Evolutionary conservation across 2,888 invertebrate species (phyloP), one percentile per base, ranked within the genome.

Genomic region (Andrena camellia): DNA sequence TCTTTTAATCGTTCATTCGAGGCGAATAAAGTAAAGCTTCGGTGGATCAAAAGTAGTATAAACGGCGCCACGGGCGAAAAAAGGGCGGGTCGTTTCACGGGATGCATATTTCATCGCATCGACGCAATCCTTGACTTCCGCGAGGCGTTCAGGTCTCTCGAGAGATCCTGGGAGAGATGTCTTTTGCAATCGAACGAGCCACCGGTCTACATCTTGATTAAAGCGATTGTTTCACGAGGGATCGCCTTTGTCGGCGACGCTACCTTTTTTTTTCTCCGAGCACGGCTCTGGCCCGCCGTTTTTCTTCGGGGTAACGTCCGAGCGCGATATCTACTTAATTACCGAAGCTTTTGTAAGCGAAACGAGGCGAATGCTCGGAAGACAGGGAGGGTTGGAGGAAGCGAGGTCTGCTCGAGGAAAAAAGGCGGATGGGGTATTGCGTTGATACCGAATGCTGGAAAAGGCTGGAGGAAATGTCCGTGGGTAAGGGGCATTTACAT

Each of bases 401-500:
- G 66, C 1, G 26, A 72, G 67, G 26, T 48, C 26, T 8, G 20
- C n/a, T 23, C 6, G 57, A 33, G 42, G 63, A 67, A 68, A 54
- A 63, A 48, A 57, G 29, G n/a, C 23, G 78, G 66, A 17, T n/a
- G 69, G 57, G 68, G 71, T 74, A 78, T 64, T 57, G 73, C 67
- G 85, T 83, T 80, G 89, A 83, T 88, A 88, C 83, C 80, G 64
- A 42, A 82, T 85, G 84, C 78, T 73, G 83, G 79, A 62, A 79
- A 82, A 81, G 84, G 78, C 83, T 85, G 76, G 88, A 73, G 88
- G 83, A 85, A 89, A 88, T 86, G 85, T 89, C 81, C 86, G 88
- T 69, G 76, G 86, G 88, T 88, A 89, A 88, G 79, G 81, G 86
- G 86, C 90, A 89, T 89, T 89, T 89, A 86, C 83, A 89, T 89